Base-by-base conservation (phyloP, 2,888 invertebrate genomes). In the Meteorus colon region DNA sequence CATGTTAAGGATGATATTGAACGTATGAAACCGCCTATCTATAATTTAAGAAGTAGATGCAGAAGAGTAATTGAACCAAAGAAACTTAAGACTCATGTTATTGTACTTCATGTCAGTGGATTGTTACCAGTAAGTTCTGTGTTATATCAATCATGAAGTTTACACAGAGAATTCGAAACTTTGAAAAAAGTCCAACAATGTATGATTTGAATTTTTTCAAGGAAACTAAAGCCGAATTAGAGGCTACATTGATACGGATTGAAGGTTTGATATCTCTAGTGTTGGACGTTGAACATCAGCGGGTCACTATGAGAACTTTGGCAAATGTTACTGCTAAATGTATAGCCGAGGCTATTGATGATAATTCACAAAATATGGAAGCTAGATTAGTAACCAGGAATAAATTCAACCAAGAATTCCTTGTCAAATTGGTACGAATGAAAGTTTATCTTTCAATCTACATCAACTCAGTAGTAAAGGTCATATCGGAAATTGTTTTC, bases 221-320 rank as follows among this genome's bases (percentile, higher is more conserved):
- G 90, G 88, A 89, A 81, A 89, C 89, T 51, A 81, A 89, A 76
- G 84, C 89, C 48, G 89, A 89, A 37, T 81, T 90, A 74, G 90
- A 90, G 82, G 83, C 84, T 65, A 88, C 87, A 72, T 80, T 90
- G 72, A 87, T 90, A 76, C 86, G 89, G 80, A 86, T 90, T 65
- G 88, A 89, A 79, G 90, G 90, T 73, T 82, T 90, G 34, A 84
- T 90, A 72, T 90, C 90, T 5, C 83, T 90, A 31, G 89, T 90
- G 24, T 86, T 89, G 12, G 90, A 90, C 78, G 89, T 90, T 14
- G 89, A 89, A 81, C 90, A 90, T 82, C 90, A 90, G 67, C 84
- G 90, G 74, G 90, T 89, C 66, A 89, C 89, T n/a, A 90, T 90
- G 87, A 86, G 90, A 72, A 89, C 89, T n/a, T 80, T 90, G 73